Evolutionary conservation across 37 sponge, comb jelly and placozoan genomes (phyloP).

Genomic region (Ianthella basta): DNA sequence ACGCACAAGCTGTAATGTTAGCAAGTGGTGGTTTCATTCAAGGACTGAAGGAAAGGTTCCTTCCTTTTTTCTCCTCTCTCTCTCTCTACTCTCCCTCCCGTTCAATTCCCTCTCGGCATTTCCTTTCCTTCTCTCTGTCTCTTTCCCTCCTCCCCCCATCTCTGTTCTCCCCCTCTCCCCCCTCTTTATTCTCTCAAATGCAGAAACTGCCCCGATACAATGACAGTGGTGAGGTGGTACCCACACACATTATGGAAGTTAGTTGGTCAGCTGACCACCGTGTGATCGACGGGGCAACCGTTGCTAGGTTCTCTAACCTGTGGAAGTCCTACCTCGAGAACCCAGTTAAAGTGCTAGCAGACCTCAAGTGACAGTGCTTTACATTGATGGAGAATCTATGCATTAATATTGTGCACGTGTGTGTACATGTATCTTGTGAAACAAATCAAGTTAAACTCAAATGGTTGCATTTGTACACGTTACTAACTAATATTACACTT

Average conservation of each 20-base stretch:
- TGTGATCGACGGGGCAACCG: conserved; percentile 96
- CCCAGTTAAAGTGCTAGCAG: conserved; percentile 69
- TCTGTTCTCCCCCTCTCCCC: no score
- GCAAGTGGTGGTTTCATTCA: no score
- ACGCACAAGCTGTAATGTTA: no score
- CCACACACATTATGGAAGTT: conserved; percentile 79
- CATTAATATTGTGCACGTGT: no score
- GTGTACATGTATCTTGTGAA: no score
- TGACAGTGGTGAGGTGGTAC: conserved; percentile 50
- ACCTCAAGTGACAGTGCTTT: conserved; percentile 45
- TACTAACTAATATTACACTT: no score
- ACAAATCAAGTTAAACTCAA: no score
- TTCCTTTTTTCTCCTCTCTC: background rate
- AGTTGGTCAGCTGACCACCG: conserved; percentile 99
- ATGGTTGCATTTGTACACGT: no score
- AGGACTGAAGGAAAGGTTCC: background rate
- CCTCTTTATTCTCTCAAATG: background rate
- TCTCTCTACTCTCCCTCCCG: no score
- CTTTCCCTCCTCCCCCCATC: background rate
- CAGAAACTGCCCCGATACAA: conserved; percentile 84
- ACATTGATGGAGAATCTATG: no score
- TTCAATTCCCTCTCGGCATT: background rate
- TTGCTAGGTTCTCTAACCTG: conserved; percentile 94
- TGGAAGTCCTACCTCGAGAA: conserved; percentile 88
- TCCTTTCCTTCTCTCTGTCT: background rate